A percentile compares a stretch with the other conserved stretches of the same genome.
phyloP scores from a whole-genome alignment of 2,888 invertebrate genomes.

The Noctua janthina region DNA sequence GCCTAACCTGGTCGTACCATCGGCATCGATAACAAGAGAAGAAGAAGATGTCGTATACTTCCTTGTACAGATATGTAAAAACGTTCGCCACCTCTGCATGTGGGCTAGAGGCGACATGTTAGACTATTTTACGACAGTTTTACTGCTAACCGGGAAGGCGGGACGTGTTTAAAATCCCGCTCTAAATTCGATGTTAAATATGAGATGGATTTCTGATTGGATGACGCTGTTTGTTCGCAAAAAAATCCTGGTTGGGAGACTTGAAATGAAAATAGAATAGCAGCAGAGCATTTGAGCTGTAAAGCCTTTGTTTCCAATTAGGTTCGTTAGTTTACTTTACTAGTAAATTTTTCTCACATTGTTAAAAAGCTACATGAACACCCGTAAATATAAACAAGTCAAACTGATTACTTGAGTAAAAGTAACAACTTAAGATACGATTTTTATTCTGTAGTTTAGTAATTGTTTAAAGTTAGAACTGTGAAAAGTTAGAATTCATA shows the following conservation, averaged over 20 bases:
- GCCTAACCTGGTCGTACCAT: too few relatives aligned
- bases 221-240: constrained; percentile 40
- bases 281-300: background rate
- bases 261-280: constrained; percentile 5
- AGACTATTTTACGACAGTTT: constrained; percentile 76
- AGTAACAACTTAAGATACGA: too few relatives aligned
- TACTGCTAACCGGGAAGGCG: constrained; percentile 74
- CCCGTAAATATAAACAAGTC: too few relatives aligned
- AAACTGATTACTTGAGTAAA: too few relatives aligned
- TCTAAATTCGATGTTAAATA: constrained; percentile 70
- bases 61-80: background rate
- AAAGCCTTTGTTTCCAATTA: constrained; percentile 4
- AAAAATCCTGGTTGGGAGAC: background rate
- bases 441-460: too few relatives aligned
- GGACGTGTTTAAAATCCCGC: constrained; percentile 66
- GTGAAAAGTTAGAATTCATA: too few relatives aligned
- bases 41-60: too few relatives aligned
- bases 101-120: constrained; percentile 66
- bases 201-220: constrained; percentile 59
- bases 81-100: constrained; percentile 46
- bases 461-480: too few relatives aligned
- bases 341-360: background rate
- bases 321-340: constrained; percentile 2
- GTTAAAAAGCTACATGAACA: too few relatives aligned
- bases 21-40: too few relatives aligned